phyloP scores from a whole-genome alignment of 2,797 vertebrate genomes.

The Tenualosa thibaudeaui region DNA sequence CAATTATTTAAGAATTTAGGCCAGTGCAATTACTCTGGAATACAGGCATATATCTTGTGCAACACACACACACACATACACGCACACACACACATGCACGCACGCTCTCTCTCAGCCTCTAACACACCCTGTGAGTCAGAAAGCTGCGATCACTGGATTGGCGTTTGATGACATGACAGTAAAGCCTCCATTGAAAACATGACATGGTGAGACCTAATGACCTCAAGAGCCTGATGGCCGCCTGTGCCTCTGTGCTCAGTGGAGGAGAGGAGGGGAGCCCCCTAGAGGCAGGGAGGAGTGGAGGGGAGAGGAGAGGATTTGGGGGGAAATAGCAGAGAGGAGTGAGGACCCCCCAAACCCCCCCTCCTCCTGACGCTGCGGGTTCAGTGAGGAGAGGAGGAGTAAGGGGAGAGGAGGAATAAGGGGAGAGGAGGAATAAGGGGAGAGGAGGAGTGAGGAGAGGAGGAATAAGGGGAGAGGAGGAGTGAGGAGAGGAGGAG shows the following conservation, averaged over 20 bases:
- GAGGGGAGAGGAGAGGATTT: background rate
- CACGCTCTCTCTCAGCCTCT: background rate
- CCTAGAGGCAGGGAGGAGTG: background rate
- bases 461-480: too few species aligned
- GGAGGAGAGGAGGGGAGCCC: background rate
- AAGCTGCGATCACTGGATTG: background rate
- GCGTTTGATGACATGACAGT: background rate
- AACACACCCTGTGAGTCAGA: background rate
- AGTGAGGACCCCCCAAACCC: too few species aligned
- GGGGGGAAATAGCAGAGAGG: background rate
- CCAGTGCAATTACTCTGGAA: background rate
- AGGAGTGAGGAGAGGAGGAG: too few species aligned
- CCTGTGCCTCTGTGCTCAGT: too few species aligned
- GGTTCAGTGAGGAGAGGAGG: background rate
- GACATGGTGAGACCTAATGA: background rate
- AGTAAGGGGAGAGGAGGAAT: too few species aligned
- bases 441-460: too few species aligned
- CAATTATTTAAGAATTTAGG: constrained; percentile 19
- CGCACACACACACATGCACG: background rate
- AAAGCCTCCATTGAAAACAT: background rate
- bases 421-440: too few species aligned
- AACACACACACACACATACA: background rate
- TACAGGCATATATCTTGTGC: background rate
- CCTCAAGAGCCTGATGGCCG: background rate
- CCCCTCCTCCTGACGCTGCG: too few species aligned